A percentile compares a stretch with the other conserved stretches of the same genome.
Evolutionary conservation across 2,797 vertebrate species (phyloP).

Genomic region (Allobates femoralis): DNA sequence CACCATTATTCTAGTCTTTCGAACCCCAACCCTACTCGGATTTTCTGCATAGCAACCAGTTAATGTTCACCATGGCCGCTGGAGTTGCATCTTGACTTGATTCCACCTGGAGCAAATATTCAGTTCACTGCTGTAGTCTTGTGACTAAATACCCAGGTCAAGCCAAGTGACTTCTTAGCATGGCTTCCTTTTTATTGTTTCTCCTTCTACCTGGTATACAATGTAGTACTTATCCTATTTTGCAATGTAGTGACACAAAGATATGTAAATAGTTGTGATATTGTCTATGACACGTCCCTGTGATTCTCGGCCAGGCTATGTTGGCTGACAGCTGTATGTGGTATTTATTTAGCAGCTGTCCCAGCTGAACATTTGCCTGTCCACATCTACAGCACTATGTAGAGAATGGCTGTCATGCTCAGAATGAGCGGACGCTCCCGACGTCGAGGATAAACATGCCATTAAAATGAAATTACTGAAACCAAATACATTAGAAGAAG

Average conservation of each 20-base stretch:
- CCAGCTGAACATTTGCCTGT: constrained; percentile 15
- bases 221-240: background rate
- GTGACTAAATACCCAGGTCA: background rate
- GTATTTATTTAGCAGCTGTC: constrained; percentile 32
- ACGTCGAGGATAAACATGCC: background rate
- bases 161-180: background rate
- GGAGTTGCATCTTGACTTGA: no score
- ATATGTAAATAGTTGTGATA: background rate
- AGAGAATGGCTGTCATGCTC: constrained; percentile 4
- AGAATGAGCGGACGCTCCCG: background rate
- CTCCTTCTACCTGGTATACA: background rate
- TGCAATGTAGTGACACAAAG: background rate
- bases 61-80: no score
- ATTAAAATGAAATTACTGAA: constrained; percentile 13
- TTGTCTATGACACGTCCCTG: background rate
- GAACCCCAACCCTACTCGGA: no score
- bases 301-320: constrained; percentile 28
- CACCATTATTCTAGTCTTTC: no score
- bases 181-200: background rate
- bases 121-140: background rate
- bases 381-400: background rate
- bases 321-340: constrained; percentile 36
- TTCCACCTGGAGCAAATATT: no score
- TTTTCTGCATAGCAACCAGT: no score
- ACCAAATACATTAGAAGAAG: background rate